Base-by-base conservation (phyloP, 2,113 vertebrate genomes). In the Platichthys flesus region DNA sequence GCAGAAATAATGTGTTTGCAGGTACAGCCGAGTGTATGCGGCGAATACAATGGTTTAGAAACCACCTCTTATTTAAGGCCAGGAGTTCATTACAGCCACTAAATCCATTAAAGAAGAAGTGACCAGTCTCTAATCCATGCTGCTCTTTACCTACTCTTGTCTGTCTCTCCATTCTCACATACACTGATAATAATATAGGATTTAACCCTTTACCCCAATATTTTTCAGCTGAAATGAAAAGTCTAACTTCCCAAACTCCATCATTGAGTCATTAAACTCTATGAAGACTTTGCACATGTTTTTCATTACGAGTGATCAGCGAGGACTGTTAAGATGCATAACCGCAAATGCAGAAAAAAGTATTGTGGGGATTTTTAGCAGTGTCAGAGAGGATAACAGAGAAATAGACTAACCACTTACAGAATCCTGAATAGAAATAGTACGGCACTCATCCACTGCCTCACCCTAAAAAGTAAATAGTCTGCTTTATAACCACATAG, bases 1-100 rank as follows among this genome's bases (percentile, higher is more conserved):
- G 54, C 24, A 81, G 66, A 84, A 83, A 88, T 79, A 60, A 20
- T 2, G 8, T 54, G 51, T 54, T n/a, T 60, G 79, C 62, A 78
- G 62, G 24, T 28, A 23, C 26, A 62, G 61, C 15, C 3, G 14
- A 59, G 20, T 16, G 14, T 0, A 23, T 9, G 61, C 12, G 54
- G 49, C 49, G 24, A 78, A 79, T 31, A 55, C 59, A 61, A 28
- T 54, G 37, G 18, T 81, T 60, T 70, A 31, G 62, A 70, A 75
- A 76, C 55, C 18, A 70, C 56, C 15, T 71, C 37, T 74, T 47
- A 57, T 77, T 71, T 37, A 56, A 69, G 65, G 60, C 18, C 20
- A 28, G 45, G 62, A 74, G 55, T 62, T 79, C 35, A 67, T 79
- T 74, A 54, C 23, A 54, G 68, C 28, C 20, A 61, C 18, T 31